These are phyloP conservation scores for Dichetophora obliterata DNA, from an alignment of 2,888 invertebrate genomes.

Conservation along the genomic window DNA sequence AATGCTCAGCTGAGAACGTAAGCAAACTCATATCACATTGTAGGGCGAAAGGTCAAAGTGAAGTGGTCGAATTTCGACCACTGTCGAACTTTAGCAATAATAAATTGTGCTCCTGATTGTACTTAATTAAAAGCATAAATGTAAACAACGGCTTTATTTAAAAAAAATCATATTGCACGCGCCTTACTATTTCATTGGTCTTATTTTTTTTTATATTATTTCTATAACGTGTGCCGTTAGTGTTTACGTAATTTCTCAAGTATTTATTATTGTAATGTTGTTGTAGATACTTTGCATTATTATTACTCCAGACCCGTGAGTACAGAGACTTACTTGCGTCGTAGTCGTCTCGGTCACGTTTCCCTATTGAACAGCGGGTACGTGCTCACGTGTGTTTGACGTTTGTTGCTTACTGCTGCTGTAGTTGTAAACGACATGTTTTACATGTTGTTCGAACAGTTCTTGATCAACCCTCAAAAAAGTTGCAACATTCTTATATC, in stretches of 20 bases:
- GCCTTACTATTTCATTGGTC: too few relatives aligned
- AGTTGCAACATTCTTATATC: too few relatives aligned
- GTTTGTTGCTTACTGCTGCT: not conserved
- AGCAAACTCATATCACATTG: too few relatives aligned
- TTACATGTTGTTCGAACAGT: not conserved
- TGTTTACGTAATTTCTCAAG: not conserved
- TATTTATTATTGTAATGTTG: not conserved
- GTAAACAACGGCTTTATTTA: too few relatives aligned
- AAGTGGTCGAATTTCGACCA: too few relatives aligned
- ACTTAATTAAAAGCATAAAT: not conserved
- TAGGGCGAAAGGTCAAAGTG: too few relatives aligned
- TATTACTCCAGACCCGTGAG: not conserved
- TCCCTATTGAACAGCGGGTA: not conserved
- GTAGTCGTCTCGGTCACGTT: not conserved
- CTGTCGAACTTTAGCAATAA: too few relatives aligned
- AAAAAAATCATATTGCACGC: too few relatives aligned
- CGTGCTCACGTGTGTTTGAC: slow-evolving; percentile 6
- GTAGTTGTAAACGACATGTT: not conserved
- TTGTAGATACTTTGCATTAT: not conserved
- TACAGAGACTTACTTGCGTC: not conserved
- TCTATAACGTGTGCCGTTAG: not conserved
- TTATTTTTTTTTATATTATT: too few relatives aligned
- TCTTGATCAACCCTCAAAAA: too few relatives aligned
- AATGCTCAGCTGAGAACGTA: too few relatives aligned
- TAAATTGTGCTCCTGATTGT: too few relatives aligned